phyloP scores from a whole-genome alignment of 35 echinoderm and acorn worm genomes.

The Ophioderma brevispina region DNA sequence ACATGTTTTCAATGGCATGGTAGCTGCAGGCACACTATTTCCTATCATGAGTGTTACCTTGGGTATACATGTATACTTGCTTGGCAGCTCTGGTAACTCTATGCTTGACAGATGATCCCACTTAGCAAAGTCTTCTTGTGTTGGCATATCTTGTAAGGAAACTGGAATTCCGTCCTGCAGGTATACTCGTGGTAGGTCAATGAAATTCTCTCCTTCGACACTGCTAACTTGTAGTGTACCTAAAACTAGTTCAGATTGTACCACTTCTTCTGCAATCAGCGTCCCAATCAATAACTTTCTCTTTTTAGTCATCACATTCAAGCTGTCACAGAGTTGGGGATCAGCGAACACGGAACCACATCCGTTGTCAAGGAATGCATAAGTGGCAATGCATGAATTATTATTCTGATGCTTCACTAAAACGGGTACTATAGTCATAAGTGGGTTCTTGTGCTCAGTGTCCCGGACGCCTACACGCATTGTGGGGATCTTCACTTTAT shows the following conservation, averaged over 20 bases:
- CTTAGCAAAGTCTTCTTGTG: not conserved
- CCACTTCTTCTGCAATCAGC: not conserved
- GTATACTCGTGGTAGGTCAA: slow-evolving; percentile 4
- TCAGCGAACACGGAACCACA: slow-evolving; percentile 12
- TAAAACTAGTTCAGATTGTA: not conserved
- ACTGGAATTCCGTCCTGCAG: slow-evolving; percentile 13
- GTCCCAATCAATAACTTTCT: not conserved
- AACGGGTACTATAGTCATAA: not conserved
- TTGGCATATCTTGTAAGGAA: not conserved
- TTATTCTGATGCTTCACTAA: not conserved
- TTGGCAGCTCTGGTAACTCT: not conserved
- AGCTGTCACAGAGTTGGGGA: not conserved
- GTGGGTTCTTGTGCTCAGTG: not conserved
- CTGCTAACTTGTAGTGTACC: slow-evolving; percentile 9
- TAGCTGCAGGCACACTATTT: slow-evolving; percentile 54
- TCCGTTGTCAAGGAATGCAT: slow-evolving; percentile 21
- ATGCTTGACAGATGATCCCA: not conserved
- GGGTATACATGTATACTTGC: not conserved
- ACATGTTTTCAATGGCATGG: slow-evolving; percentile 24
- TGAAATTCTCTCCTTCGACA: not conserved
- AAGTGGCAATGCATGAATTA: not conserved
- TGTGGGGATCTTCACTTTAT: slow-evolving; percentile 30
- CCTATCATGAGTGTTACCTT: slow-evolving; percentile 61
- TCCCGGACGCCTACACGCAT: not conserved
- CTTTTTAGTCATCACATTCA: not conserved